Evolutionary conservation across 2,797 vertebrate genomes (phyloP), one percentile per base, ranked within the genome.

Genomic region (Rhinophrynus dorsalis): DNA sequence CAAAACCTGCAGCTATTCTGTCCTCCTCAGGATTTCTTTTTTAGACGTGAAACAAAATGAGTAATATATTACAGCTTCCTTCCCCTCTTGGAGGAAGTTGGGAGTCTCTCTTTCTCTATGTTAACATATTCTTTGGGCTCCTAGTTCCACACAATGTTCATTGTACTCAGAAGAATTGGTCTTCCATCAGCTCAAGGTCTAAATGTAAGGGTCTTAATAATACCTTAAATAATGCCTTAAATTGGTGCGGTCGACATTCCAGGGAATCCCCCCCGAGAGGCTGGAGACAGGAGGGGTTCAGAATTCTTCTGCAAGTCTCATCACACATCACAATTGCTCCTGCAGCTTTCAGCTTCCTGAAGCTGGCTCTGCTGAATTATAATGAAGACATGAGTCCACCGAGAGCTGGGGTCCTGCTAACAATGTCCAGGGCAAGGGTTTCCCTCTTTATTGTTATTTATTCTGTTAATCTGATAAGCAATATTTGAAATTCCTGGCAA

Each of bases 101-200:
- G 12, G 20, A 63, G 33, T 24, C 21, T 55, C 45, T 63, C 40
- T 47, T 10, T n/a, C 56, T 40, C 23, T 71, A n/a, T 10, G 10
- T 17, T 42, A 23, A 29, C 18, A 32, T 32, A 26, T 13, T 60
- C 27, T 7, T 18, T 15, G 32, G 18, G 8, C 44, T 7, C 27
- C 37, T 42, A 18, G 32, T 5, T 54, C 3, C 13, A 17, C 51
- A 64, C 68, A 71, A 71, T 71, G 52, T 35, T 40, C 32, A 64
- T 64, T 71, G 51, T 64, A 20, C 24, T 35, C 8, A 56, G 37
- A 29, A 70, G 30, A 70, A 56, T 63, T 27, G 12, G 26, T 15
- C 24, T 57, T 71, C 59, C 50, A 71, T 71, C 59, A 63, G 23
- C 51, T 71, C 33, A 71, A n/a, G 20, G 23, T 48, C 59, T 38